Evolutionary conservation across 2,113 vertebrate genomes (phyloP), one percentile per base, ranked within the genome.

Genomic region (Sminthopsis crassicaudata): DNA sequence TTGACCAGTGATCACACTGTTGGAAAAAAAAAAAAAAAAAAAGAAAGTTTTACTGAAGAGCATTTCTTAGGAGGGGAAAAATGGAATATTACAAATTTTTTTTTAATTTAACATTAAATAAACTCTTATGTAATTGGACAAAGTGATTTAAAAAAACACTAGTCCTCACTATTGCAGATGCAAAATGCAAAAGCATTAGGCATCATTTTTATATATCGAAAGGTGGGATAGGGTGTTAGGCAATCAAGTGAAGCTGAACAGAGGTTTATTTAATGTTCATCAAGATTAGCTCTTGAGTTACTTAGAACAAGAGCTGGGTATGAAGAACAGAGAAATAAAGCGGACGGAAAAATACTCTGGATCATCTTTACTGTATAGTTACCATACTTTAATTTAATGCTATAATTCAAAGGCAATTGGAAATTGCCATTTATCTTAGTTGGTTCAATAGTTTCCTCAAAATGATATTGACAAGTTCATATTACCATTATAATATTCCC

Each of bases 1-100:
- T 84, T 42, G 88, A 95, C 53, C 92, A 97, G 91, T 94, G 91
- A 95, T 48, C 93, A 14, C 27, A 92, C 90, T 90, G 53, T 89
- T 91, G 50, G 27, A 92, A 92, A 94, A n/a, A n/a, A n/a, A n/a
- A n/a, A n/a, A n/a, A n/a, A n/a, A n/a, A n/a, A n/a, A 94, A 76
- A 76, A 76, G 4, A 42, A 42, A 84, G n/a, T 84, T 84, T 84
- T n/a, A 84, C n/a, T 84, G 23, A 23, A 84, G 16, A 95, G 89
- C 6, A 26, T 36, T 94, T 91, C 51, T 90, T 94, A 24, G 42
- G 91, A 93, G 46, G 76, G 60, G 16, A 92, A 94, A 90, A 52
- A 50, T 23, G 95, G 92, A 10, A 88, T 12, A 25, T 27, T 42
- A 55, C 48, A 94, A 67, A 92, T n/a, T n/a, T n/a, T n/a, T n/a